Base-by-base conservation (phyloP, 2,888 invertebrate genomes). In the Cheilosia vulpina region DNA sequence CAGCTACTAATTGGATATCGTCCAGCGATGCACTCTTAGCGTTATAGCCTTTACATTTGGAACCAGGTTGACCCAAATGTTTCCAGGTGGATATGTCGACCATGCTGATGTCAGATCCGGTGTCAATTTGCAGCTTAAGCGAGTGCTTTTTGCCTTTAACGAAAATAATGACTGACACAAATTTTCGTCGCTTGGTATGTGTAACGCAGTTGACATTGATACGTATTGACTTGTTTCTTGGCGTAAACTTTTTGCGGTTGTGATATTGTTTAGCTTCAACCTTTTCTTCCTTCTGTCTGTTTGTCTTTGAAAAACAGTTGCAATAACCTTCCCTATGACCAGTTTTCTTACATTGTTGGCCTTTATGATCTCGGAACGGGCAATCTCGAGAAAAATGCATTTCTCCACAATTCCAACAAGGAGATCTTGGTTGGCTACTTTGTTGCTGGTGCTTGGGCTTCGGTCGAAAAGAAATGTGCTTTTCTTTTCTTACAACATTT, bases 41-140 rank as follows among this genome's bases (percentile, higher is more conserved):
- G 31, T 50, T 24, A 24, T 34, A 41, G 2, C 19, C 34, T 41
- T 73, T 7, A 15, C 45, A 19, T 34, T 24, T n/a, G 31, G 19
- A 24, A 27, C 55, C 68, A 11, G 82, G 77, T 7, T 77, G 57
- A 47, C 80, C 80, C 31, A 81, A 58, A 62, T 65, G 73, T 2
- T 21, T 27, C 80, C 72, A 87, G n/a, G 65, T 81, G 38, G 31
- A 31, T 3, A 71, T 45, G n/a, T 78, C 76, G 4, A 82, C 77
- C 53, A 75, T 77, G n/a, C 77, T 87, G n/a, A 87, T 73, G 43
- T 87, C 87, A 4, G 78, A 87, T 4, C 77, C 87, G 1, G 69
- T 75, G 38, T 87, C 81, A 58, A 77, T 68, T 55, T 78, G 79
- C 7, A 87, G 47, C 6, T 15, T 24, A 31, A 43, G n/a, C n/a